Evolutionary conservation across 2,113 vertebrate genomes (phyloP).

Genomic region (Python bivittatus): DNA sequence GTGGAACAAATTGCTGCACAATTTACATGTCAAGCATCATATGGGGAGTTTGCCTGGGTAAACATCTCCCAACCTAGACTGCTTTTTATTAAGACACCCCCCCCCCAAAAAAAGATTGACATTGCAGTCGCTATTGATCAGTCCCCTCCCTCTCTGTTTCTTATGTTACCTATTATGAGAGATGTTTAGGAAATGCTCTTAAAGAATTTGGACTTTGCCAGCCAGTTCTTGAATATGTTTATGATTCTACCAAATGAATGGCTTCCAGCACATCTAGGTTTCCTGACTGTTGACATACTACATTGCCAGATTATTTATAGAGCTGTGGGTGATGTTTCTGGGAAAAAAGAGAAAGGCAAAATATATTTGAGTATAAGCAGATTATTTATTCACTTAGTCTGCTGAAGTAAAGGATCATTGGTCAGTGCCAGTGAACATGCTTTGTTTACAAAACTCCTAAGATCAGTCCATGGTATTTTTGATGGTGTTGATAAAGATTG

Average conservation of each 20-base stretch:
- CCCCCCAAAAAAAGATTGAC: conserved; percentile 59
- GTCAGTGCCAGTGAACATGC: no score
- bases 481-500: no score
- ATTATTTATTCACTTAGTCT: no score
- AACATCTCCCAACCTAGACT: conserved; percentile 57
- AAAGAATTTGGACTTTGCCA: background rate
- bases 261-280: no score
- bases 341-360: no score
- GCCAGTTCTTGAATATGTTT: background rate
- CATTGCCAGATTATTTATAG: no score
- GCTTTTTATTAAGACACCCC: conserved; percentile 42
- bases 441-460: no score
- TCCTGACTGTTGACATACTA: no score
- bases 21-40: conserved; percentile 69
- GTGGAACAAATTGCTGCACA: conserved; percentile 65
- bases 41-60: conserved; percentile 62
- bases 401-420: no score
- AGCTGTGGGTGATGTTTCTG: no score
- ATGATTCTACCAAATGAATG: background rate
- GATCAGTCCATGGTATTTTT: no score
- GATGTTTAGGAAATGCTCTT: background rate
- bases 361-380: no score
- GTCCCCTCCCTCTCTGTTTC: conserved; percentile 31
- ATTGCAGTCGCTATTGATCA: conserved; percentile 41
- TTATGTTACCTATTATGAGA: conserved; percentile 8